Evolutionary conservation across 2,113 vertebrate genomes (phyloP).

Genomic region (Oreotrochilus melanogaster): DNA sequence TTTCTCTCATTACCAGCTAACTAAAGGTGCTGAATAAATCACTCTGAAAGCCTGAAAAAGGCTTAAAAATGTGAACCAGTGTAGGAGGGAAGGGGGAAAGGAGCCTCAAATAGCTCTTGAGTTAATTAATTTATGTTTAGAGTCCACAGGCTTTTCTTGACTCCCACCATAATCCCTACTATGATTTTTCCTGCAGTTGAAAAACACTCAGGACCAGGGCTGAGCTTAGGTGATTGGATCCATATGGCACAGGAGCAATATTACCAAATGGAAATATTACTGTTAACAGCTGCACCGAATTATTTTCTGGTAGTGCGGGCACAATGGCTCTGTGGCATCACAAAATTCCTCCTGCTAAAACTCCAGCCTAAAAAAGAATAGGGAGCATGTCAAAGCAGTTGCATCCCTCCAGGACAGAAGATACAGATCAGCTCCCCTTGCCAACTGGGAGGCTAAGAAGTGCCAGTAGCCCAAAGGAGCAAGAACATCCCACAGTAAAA

Average conservation of each 20-base stretch:
- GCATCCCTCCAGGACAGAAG: background rate
- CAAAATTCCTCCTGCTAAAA: background rate
- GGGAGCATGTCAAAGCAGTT: background rate
- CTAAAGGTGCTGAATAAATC: constrained; percentile 40
- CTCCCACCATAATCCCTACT: background rate
- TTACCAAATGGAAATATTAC: background rate
- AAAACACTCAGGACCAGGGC: background rate
- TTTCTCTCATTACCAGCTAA: background rate
- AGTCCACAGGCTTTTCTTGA: background rate
- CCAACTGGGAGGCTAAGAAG: background rate
- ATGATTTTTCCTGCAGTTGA: background rate
- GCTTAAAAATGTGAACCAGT: background rate
- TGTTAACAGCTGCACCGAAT: background rate
- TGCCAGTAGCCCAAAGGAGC: background rate
- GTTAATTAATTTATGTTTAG: background rate
- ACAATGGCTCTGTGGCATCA: background rate
- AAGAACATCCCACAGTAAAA: background rate
- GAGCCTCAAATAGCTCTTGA: background rate
- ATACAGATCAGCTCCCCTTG: background rate
- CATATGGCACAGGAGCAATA: background rate
- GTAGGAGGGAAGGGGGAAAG: background rate
- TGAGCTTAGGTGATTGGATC: background rate
- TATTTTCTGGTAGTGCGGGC: background rate
- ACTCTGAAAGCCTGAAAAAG: background rate
- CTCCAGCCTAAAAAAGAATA: background rate